Base-by-base conservation (phyloP, 2,888 invertebrate genomes). In the Cataglyphis rosenhaueri region DNA sequence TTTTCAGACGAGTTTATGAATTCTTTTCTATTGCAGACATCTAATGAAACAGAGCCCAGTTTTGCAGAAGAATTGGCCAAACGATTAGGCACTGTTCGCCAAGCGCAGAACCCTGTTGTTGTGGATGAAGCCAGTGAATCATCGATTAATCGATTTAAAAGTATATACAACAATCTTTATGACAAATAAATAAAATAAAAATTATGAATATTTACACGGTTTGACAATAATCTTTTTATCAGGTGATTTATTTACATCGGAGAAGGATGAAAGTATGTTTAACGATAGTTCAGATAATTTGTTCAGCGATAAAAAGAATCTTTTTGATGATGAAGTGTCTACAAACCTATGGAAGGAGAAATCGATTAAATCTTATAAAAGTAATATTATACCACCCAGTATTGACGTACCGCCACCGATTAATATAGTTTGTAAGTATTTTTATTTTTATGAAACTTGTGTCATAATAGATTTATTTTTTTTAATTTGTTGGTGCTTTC, bases 61-160 rank as follows among this genome's bases (percentile, higher is more conserved):
- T 95, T 96, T 85, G 97, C 96, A 0, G 96, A 96, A 5, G 96
- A 96, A 90, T 93, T 97, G 66, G 96, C 96, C 0, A 95, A 96
- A 66, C 95, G 96, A 84, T 93, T 97, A 29, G 96, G 95, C 1
- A 95, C 95, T 82, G 95, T 95, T 66, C 91, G 95, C 64, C 94
- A 94, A 71, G 92, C 94, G 0, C 94, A 95, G 70, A 95, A 95
- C 87, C 95, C 96, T 0, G 91, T 95, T 8, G 91, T 94, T 86
- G 89, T 83, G 35, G 91, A 91, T 59, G 93, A 93, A 68, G 70
- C 85, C 15, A 90, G 84, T 66, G 92, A 93, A 65, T 86, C 92
- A n/a, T 92, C 92, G 21, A 91, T 92, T 70, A 93, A 92, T 91
- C 90, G 88, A 70, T 85, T 88, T 35, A 91, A 93, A 91, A 93